Base-by-base conservation (phyloP, 2,888 invertebrate species). In the Slavum lentiscoides region DNA sequence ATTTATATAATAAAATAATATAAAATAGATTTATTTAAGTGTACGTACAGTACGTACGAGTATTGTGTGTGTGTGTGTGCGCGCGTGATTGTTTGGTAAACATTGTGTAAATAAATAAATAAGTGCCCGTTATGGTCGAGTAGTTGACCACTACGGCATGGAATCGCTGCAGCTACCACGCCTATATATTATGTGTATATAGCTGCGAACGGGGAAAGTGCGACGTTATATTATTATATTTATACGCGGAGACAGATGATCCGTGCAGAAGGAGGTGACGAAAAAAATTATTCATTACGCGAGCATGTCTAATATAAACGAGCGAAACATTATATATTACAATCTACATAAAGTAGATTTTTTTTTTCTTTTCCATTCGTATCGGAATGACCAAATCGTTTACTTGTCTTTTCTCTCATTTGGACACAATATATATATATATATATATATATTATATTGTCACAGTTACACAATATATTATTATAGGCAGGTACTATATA, bases 41-140 rank as follows among this genome's bases (percentile, higher is more conserved):
- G 19, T 68, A 23, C n/a, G n/a, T n/a, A n/a, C n/a, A n/a, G n/a
- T n/a, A n/a, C n/a, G n/a, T n/a, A n/a, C n/a, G n/a, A n/a, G n/a
- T n/a, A 30, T 17, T 17, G 21, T 8, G 19, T 19, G n/a, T n/a
- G n/a, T n/a, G n/a, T 23, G 23, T 23, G 7, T 49, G 17, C 58
- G 17, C 39, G 66, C 30, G 13, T 67, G 75, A n/a, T 43, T 66
- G 58, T 59, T 67, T 58, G 37, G 62, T 23, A 62, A 58, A 69
- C 53, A 80, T 70, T 80, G 77, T 72, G 77, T 72, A 80, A 80
- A 80, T 72, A 80, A 70, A n/a, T n/a, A n/a, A 55, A 43, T 13
- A 23, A 30, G 49, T 55, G 55, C 55, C 62, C 62, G 70, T 70
- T 64, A 70, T 55, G 70, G 77, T 80, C 21, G 77, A 70, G 55